Base-by-base conservation (phyloP, 2,113 vertebrate species). In the Pterocles gutturalis region DNA sequence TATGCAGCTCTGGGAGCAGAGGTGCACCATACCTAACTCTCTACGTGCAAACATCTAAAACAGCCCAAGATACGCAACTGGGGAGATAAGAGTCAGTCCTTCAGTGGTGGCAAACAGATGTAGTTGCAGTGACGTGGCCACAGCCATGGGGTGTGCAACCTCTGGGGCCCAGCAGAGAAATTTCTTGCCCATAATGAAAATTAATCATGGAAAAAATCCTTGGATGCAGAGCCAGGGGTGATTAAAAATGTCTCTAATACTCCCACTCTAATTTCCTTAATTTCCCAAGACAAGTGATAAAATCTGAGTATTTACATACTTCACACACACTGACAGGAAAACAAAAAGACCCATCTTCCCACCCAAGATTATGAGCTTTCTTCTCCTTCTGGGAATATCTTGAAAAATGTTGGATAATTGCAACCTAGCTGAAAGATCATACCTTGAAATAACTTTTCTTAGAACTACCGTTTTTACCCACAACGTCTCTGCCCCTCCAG, bases 201-300 rank as follows among this genome's bases (percentile, higher is more conserved):
- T 41, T 38, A 83, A 89, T 43, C 20, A 82, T 13, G 9, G 45
- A 87, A 92, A 88, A 79, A 33, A 13, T 13, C 34, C 58, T 86
- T 93, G 62, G 90, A 57, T 90, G 41, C 21, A 83, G 75, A 72
- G 24, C 70, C 92, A 92, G 66, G 11, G 14, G 45, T 75, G 51
- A 93, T 92, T 83, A 88, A 80, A 92, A 77, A 28, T 49, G 5
- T 57, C 66, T 92, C 79, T 65, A 80, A 94, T 80, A 82, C 45
- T 96, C 85, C 92, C 57, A 90, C 48, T 79, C 43, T 58, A 53
- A 88, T 83, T 83, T 94, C 41, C 75, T 31, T 88, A 48, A 90
- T 92, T 93, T 94, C 85, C 75, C 49, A 83, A 77, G 71, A 88
- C 28, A 88, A 92, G 45, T 28, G 20, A 92, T 69, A 88, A n/a